A percentile compares a stretch with the other conserved stretches of the same genome.
phyloP scores from a whole-genome alignment of 2,797 vertebrate genomes.

The Sebastes trivittatus region DNA sequence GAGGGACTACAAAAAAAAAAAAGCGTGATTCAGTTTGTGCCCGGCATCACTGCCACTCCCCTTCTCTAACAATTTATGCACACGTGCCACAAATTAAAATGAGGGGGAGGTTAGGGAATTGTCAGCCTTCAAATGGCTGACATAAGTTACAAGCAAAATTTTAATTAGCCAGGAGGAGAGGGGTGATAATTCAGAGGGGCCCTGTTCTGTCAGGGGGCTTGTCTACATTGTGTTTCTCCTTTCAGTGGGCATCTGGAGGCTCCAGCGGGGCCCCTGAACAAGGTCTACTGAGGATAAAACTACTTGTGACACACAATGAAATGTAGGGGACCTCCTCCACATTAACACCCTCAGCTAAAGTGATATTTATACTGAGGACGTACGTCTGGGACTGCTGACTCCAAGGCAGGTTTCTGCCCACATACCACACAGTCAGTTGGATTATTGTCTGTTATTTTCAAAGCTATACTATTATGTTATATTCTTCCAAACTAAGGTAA shows the following conservation, averaged over 20 bases:
- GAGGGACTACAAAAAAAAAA: slow-evolving; percentile 34
- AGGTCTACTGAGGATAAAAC: slow-evolving; percentile 64
- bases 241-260: slow-evolving; percentile 84
- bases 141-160: slow-evolving; percentile 99
- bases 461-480: background rate
- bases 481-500: background rate
- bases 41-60: slow-evolving; percentile 60
- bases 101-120: slow-evolving; percentile 80
- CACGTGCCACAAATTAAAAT: slow-evolving; percentile 82
- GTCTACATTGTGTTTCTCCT: slow-evolving; percentile 81
- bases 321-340: slow-evolving; percentile 63
- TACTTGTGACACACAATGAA: slow-evolving; percentile 72
- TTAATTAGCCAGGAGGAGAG: slow-evolving; percentile 97
- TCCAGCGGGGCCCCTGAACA: slow-evolving; percentile 55
- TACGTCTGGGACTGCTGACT: slow-evolving; percentile 1
- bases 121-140: slow-evolving; percentile 88
- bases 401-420: background rate
- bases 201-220: slow-evolving; percentile 85
- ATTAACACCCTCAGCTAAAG: slow-evolving; percentile 56
- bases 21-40: slow-evolving; percentile 70
- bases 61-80: slow-evolving; percentile 73
- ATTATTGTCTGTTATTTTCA: background rate
- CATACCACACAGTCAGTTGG: background rate
- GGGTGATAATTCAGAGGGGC: slow-evolving; percentile 91
- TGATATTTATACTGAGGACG: slow-evolving; percentile 56